Evolutionary conservation across 2,113 vertebrate species (phyloP).

Genomic region (Callithrix jacchus): DNA sequence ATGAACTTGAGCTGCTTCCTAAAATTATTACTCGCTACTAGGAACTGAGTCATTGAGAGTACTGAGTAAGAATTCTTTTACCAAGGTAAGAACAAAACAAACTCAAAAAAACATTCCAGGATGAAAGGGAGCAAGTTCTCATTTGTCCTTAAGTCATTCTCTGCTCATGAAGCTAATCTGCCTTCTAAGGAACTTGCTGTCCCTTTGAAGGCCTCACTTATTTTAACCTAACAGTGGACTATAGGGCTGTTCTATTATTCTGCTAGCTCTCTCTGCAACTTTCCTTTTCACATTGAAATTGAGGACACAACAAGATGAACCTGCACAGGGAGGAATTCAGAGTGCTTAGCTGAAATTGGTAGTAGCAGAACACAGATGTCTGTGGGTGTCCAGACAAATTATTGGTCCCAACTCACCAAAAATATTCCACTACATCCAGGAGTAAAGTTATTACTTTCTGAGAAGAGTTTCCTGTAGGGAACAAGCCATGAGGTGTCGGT

Average conservation of each 20-base stretch:
- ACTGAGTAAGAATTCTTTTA: background rate
- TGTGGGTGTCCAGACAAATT: background rate
- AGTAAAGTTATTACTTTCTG: conserved; percentile 28
- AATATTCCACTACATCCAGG: conserved; percentile 12
- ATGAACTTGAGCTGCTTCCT: background rate
- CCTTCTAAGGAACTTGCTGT: background rate
- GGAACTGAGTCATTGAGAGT: background rate
- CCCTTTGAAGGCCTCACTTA: background rate
- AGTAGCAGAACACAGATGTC: background rate
- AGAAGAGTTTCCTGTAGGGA: background rate
- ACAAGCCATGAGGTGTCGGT: background rate
- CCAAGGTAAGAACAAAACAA: background rate
- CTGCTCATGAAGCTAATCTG: background rate
- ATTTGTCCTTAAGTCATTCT: background rate
- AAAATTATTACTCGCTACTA: background rate
- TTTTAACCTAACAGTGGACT: background rate
- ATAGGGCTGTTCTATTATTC: background rate
- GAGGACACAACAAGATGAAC: background rate
- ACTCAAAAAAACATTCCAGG: background rate
- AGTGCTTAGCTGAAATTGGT: background rate
- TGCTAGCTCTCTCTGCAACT: background rate
- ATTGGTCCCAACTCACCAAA: background rate
- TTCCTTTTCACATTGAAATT: background rate
- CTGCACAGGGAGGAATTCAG: background rate
- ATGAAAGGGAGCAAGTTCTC: background rate